Evolutionary conservation across 2,797 vertebrate species (phyloP).

Genomic region (Syngnathus rostellatus): DNA sequence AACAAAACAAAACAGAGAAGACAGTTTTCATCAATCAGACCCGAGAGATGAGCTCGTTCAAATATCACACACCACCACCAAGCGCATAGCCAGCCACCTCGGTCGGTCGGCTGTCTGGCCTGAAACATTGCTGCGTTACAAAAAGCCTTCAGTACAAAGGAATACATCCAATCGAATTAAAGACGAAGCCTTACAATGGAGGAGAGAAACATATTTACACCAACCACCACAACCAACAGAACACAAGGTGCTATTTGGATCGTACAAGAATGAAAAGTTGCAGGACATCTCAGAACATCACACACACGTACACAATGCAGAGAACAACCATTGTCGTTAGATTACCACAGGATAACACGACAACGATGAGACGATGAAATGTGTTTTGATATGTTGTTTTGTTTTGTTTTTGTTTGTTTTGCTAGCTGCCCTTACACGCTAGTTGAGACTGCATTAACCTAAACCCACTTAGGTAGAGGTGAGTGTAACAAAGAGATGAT

Average conservation of each 20-base stretch:
- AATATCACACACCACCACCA: slow-evolving; percentile 47
- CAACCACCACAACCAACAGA: slow-evolving; percentile 62
- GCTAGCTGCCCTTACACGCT: slow-evolving; percentile 61
- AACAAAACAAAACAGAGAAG: slow-evolving; percentile 39
- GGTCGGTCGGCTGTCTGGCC: slow-evolving; percentile 34
- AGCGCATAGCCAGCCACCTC: slow-evolving; percentile 42
- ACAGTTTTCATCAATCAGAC: slow-evolving; percentile 34
- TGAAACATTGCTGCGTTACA: slow-evolving; percentile 55
- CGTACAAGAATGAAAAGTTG: slow-evolving; percentile 54
- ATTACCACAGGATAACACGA: slow-evolving; percentile 64
- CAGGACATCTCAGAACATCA: slow-evolving; percentile 55
- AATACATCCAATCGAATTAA: slow-evolving; percentile 44
- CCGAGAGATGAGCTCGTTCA: slow-evolving; percentile 22
- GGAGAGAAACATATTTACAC: slow-evolving; percentile 59
- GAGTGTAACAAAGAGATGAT: slow-evolving; percentile 62
- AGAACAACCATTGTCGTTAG: slow-evolving; percentile 56
- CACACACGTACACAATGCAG: slow-evolving; percentile 63
- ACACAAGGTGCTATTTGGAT: slow-evolving; percentile 54
- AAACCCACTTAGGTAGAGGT: slow-evolving; percentile 66
- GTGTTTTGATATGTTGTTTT: slow-evolving; percentile 48
- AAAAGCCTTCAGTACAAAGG: slow-evolving; percentile 53
- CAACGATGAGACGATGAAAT: slow-evolving; percentile 62
- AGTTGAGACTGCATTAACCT: slow-evolving; percentile 59
- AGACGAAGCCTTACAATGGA: slow-evolving; percentile 59
- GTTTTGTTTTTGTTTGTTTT: slow-evolving; percentile 18